A percentile compares a stretch with the other conserved stretches of the same genome.
phyloP scores from a whole-genome alignment of 2,888 invertebrate species.

The Dicyrtoma fusca region DNA sequence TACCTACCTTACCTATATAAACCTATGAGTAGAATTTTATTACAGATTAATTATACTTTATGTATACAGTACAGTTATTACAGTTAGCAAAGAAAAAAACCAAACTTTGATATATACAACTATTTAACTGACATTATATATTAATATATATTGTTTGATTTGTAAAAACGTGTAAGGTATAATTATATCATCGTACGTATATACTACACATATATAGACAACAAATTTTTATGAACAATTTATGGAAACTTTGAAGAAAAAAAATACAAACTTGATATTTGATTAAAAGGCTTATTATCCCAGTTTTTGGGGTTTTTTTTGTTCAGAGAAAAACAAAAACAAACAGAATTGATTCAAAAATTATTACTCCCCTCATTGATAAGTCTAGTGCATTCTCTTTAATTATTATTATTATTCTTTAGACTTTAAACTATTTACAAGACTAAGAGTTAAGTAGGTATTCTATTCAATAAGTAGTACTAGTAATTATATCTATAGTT shows the following conservation, averaged over 20 bases:
- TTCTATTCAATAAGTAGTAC: too few relatives aligned
- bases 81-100: too few relatives aligned
- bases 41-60: slow-evolving; percentile 1
- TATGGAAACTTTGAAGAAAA: slow-evolving; percentile 32
- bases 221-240: slow-evolving; percentile 41
- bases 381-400: slow-evolving; percentile 31
- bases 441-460: too few relatives aligned
- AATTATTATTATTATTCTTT: too few relatives aligned
- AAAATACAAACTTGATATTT: slow-evolving; percentile 31
- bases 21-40: background rate
- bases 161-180: slow-evolving; percentile 3
- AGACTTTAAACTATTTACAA: too few relatives aligned
- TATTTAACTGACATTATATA: background rate
- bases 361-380: too few relatives aligned
- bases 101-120: too few relatives aligned
- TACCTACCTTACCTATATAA: slow-evolving; percentile 7
- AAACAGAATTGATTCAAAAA: too few relatives aligned
- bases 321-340: slow-evolving; percentile 36
- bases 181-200: too few relatives aligned
- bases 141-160: slow-evolving; percentile 3
- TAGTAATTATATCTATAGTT: too few relatives aligned
- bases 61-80: background rate
- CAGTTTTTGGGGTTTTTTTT: slow-evolving; percentile 55
- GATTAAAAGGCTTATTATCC: slow-evolving; percentile 37
- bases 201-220: slow-evolving; percentile 7